These are phyloP conservation scores for Drosophila villosipedis DNA, from an alignment of 2,888 invertebrate species.

Conservation along the genomic window DNA sequence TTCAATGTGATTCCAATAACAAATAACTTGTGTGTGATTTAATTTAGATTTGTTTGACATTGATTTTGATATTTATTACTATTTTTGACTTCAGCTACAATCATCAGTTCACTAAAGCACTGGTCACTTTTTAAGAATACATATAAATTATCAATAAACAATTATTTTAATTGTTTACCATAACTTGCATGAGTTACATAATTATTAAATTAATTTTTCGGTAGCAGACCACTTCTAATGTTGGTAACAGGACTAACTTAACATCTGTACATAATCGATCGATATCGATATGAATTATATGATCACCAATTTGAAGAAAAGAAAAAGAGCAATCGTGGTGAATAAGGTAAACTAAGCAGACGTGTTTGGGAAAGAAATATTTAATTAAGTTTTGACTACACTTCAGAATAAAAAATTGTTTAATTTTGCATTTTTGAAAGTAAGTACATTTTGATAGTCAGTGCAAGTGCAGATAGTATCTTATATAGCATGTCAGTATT, in stretches of 20 bases:
- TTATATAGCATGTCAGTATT: not conserved
- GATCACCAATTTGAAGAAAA: not conserved
- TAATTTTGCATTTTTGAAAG: not conserved
- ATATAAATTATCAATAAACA: not conserved
- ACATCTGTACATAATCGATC: not conserved
- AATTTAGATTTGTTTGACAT: not conserved
- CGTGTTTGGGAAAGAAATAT: not conserved
- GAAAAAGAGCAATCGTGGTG: not conserved
- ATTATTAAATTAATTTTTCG: too few species aligned
- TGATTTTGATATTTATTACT: not conserved
- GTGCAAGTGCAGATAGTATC: not conserved
- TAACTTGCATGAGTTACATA: not conserved
- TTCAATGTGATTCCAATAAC: not conserved
- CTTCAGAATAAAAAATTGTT: not conserved
- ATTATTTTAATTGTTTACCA: not conserved
- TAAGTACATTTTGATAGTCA: not conserved
- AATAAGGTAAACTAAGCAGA: not conserved
- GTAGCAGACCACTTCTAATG: too few species aligned
- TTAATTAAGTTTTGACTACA: not conserved
- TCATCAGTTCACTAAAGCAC: not conserved
- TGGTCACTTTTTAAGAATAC: not conserved
- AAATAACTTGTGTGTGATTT: not conserved
- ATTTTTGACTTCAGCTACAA: not conserved
- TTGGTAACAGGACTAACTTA: not conserved
- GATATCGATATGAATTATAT: not conserved